A percentile compares a stretch with the other conserved stretches of the same genome.
Evolutionary conservation across 2,113 vertebrate genomes (phyloP).

Genomic region (Hystrix cristata): DNA sequence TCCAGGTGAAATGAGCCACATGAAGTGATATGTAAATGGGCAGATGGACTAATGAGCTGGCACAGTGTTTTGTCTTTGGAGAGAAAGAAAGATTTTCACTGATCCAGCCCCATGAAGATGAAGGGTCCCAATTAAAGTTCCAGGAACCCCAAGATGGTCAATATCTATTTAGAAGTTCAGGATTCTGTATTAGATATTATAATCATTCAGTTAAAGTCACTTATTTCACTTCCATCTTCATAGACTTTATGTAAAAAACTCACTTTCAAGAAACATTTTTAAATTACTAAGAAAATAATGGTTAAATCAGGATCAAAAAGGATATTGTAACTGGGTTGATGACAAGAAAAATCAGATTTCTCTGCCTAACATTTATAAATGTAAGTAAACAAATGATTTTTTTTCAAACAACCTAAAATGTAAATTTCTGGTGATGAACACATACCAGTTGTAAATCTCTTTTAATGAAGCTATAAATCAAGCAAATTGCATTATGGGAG

Average conservation of each 20-base stretch:
- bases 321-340: neutral
- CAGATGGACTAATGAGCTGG: neutral
- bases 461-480: neutral
- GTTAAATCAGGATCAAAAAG: neutral
- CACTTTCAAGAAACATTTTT: neutral
- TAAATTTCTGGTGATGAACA: neutral
- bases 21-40: neutral
- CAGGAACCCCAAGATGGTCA: neutral
- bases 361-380: neutral
- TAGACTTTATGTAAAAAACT: neutral
- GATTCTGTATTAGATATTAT: neutral
- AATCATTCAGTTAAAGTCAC: neutral
- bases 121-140: neutral
- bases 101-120: neutral
- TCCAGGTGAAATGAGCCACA: neutral
- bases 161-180: neutral
- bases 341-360: neutral
- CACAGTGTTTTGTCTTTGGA: neutral
- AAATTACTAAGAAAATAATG: slow-evolving; percentile 13
- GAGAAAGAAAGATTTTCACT: neutral
- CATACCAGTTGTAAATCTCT: neutral
- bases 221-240: slow-evolving; percentile 5
- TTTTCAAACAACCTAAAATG: neutral
- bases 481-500: neutral
- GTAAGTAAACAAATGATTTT: neutral